phyloP scores from a whole-genome alignment of 2,888 invertebrate species.

The Xanthia icteritia region DNA sequence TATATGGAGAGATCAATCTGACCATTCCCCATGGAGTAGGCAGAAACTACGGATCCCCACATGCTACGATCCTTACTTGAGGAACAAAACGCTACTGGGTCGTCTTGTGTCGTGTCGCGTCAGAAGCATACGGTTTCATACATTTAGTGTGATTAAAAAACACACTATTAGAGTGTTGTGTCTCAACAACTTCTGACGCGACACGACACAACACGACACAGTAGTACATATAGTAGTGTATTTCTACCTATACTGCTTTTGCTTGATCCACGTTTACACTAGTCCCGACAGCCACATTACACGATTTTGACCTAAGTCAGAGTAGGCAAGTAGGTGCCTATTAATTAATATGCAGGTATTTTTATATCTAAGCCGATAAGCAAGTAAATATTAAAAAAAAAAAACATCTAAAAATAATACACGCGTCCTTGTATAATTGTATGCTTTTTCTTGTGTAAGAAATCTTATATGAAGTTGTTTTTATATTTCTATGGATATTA shows the following conservation, averaged over 20 bases:
- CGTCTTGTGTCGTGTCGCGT: no score
- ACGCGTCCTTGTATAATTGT: background rate
- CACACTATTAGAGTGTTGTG: no score
- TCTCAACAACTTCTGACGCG: no score
- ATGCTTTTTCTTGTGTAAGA: background rate
- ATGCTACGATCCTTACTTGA: no score
- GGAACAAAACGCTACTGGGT: no score
- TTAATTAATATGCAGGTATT: conserved; percentile 54
- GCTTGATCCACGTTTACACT: background rate
- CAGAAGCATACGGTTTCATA: no score
- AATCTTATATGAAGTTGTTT: background rate
- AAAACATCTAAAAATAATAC: conserved; percentile 28
- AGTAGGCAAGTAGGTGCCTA: conserved; percentile 21
- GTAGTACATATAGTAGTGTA: no score
- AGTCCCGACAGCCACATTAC: background rate
- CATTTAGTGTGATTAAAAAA: no score
- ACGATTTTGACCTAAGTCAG: conserved; percentile 21
- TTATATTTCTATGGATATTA: background rate
- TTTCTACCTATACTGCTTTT: background rate
- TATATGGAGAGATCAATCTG: background rate
- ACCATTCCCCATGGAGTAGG: background rate
- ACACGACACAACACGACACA: no score
- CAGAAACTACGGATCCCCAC: background rate
- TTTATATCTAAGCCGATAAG: conserved; percentile 35
- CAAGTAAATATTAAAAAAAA: conserved; percentile 20